Percentiles rank a stretch among this genome's conserved stretches.
Conservation (phyloP, 35 echinoderm and acorn worm genomes). For the Chiridota heheva region DNA sequence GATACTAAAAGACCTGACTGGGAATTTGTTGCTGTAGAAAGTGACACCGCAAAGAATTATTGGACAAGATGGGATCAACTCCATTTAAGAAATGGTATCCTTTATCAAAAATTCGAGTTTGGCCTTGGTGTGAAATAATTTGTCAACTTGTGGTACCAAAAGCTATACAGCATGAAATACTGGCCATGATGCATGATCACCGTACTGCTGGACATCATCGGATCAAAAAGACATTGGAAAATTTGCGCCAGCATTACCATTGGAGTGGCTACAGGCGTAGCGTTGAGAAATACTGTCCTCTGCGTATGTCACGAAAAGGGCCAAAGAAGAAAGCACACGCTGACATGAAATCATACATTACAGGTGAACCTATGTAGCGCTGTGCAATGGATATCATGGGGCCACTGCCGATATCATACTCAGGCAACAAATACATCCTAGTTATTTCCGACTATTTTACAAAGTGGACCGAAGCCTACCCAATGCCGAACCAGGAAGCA, state of each 20-base stretch:
- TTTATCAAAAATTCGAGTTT: not conserved
- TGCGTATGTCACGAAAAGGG: too few relatives aligned
- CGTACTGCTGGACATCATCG: not conserved
- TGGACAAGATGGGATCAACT: slow-evolving; percentile 28
- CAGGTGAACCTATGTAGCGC: too few relatives aligned
- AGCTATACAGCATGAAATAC: not conserved
- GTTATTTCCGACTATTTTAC: too few relatives aligned
- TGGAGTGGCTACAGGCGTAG: slow-evolving; percentile 20
- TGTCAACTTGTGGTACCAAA: slow-evolving; percentile 33
- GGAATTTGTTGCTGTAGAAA: slow-evolving; percentile 1
- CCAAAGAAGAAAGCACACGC: not conserved
- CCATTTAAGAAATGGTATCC: not conserved
- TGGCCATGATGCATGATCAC: slow-evolving; percentile 4
- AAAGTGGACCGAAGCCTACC: too few relatives aligned
- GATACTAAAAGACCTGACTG: not conserved
- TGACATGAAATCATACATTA: slow-evolving; percentile 3
- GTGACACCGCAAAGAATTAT: not conserved
- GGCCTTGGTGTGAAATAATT: not conserved
- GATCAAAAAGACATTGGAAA: slow-evolving; percentile 25
- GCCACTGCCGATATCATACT: too few relatives aligned
- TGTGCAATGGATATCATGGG: too few relatives aligned
- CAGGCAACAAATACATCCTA: too few relatives aligned
- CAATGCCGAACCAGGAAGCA: too few relatives aligned
- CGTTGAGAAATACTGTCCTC: not conserved
- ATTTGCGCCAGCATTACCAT: not conserved